phyloP scores from a whole-genome alignment of 2,888 invertebrate species.

The Brenthis ino region DNA sequence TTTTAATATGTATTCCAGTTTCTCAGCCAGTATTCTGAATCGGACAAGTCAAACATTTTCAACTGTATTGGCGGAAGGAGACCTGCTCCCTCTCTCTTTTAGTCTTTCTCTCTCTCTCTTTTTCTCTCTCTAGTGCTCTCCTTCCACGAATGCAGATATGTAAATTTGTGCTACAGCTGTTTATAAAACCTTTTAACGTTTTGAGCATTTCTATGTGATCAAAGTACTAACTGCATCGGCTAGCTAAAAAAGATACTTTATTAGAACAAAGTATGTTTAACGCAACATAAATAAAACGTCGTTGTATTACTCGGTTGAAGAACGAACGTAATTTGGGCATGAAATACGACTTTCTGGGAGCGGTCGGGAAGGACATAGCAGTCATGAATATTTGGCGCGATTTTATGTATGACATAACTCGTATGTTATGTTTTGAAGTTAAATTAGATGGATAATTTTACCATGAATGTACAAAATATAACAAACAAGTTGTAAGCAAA shows the following conservation, averaged over 20 bases:
- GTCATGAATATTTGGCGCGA: slow-evolving; percentile 36
- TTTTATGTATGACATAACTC: slow-evolving; percentile 23
- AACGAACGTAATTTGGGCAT: slow-evolving; percentile 65
- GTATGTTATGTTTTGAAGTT: slow-evolving; percentile 13
- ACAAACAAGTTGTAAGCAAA: not conserved
- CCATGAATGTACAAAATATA: not conserved
- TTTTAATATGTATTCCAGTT: too few species aligned
- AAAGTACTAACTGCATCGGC: not conserved
- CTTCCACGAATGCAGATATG: too few species aligned
- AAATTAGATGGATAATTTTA: slow-evolving; percentile 10
- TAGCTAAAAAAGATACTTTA: slow-evolving; percentile 40
- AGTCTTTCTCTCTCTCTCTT: too few species aligned
- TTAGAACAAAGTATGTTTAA: slow-evolving; percentile 51
- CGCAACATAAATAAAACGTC: slow-evolving; percentile 59
- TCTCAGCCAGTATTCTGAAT: too few species aligned
- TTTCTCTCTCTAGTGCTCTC: too few species aligned
- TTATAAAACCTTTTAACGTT: not conserved
- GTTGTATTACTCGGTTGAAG: slow-evolving; percentile 51
- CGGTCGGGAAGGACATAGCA: slow-evolving; percentile 30
- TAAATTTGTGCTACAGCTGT: too few species aligned
- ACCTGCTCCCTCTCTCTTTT: too few species aligned
- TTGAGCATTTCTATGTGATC: not conserved
- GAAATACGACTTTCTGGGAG: slow-evolving; percentile 58
- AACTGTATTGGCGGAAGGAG: too few species aligned
- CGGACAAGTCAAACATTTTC: too few species aligned